These are phyloP conservation scores for Hydrolagus affinis DNA, from an alignment of 2,113 vertebrate genomes.

Conservation along the genomic window DNA sequence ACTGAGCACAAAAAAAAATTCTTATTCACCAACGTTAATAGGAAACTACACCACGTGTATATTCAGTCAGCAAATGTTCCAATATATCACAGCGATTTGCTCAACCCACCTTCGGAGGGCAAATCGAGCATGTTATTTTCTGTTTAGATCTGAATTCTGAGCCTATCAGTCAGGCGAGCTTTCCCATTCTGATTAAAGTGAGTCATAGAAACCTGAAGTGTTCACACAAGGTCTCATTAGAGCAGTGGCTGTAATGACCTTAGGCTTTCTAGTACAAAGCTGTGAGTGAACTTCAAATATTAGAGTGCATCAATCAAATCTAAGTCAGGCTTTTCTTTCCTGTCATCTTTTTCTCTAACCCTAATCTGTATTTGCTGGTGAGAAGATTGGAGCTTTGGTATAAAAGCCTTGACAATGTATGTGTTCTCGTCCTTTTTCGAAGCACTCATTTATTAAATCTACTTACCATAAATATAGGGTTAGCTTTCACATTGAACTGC, in stretches of 20 bases:
- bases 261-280: slow-evolving; percentile 67
- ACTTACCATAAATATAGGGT: not conserved
- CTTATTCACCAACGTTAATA: slow-evolving; percentile 79
- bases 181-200: slow-evolving; percentile 64
- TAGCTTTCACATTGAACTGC: slow-evolving; percentile 23
- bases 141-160: slow-evolving; percentile 76
- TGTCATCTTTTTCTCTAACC: slow-evolving; percentile 69
- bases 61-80: slow-evolving; percentile 71
- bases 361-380: slow-evolving; percentile 16
- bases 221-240: slow-evolving; percentile 64
- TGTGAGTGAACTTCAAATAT: slow-evolving; percentile 84
- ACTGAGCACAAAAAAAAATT: slow-evolving; percentile 70
- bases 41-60: slow-evolving; percentile 56
- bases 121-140: slow-evolving; percentile 83
- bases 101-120: slow-evolving; percentile 68
- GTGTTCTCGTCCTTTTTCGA: slow-evolving; percentile 6
- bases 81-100: slow-evolving; percentile 73
- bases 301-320: slow-evolving; percentile 80
- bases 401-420: not conserved
- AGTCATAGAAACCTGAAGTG: slow-evolving; percentile 57
- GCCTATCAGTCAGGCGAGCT: slow-evolving; percentile 68
- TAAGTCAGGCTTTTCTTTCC: slow-evolving; percentile 77
- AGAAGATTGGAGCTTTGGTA: not conserved
- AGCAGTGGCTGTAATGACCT: slow-evolving; percentile 62
- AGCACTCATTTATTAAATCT: slow-evolving; percentile 21